Conservation (phyloP, 2,797 vertebrate species). For the Gymnothorax javanicus region DNA sequence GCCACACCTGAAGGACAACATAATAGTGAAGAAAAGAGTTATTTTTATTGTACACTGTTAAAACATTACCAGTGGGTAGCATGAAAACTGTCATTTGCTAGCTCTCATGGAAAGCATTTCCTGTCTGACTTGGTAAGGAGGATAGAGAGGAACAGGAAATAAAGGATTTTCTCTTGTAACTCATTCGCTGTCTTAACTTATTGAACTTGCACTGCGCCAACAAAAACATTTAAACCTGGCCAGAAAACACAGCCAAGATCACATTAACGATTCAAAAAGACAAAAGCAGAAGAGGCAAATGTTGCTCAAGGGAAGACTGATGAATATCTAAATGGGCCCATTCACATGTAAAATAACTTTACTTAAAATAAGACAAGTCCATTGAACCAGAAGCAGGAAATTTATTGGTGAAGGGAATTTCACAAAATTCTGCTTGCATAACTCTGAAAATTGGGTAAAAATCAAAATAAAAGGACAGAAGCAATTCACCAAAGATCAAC, state of each 20-base stretch:
- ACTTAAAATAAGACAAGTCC: not conserved
- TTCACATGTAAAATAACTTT: not conserved
- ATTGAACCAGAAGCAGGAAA: not conserved
- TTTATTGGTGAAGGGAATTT: not conserved
- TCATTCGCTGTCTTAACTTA: too few species aligned
- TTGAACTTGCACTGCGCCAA: not conserved
- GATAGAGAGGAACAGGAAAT: not conserved
- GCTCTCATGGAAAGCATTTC: too few species aligned
- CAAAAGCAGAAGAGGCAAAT: not conserved
- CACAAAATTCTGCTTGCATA: not conserved
- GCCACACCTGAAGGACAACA: not conserved
- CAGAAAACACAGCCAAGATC: not conserved
- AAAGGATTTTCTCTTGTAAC: too few species aligned
- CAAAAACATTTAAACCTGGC: not conserved
- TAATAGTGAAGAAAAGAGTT: not conserved
- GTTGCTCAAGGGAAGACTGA: conserved; percentile 2
- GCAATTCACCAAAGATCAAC: not conserved
- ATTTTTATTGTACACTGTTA: too few species aligned
- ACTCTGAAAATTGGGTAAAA: not conserved
- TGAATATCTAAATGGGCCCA: conserved; percentile 12
- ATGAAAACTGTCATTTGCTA: too few species aligned
- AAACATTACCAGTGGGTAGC: too few species aligned
- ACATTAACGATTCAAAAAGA: not conserved
- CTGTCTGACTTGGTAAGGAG: not conserved
- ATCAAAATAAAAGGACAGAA: not conserved